Evolutionary conservation across 1,140 invertebrate genomes (phyloP), one percentile per base, ranked within the genome.

Genomic region (Drosophila tristis): DNA sequence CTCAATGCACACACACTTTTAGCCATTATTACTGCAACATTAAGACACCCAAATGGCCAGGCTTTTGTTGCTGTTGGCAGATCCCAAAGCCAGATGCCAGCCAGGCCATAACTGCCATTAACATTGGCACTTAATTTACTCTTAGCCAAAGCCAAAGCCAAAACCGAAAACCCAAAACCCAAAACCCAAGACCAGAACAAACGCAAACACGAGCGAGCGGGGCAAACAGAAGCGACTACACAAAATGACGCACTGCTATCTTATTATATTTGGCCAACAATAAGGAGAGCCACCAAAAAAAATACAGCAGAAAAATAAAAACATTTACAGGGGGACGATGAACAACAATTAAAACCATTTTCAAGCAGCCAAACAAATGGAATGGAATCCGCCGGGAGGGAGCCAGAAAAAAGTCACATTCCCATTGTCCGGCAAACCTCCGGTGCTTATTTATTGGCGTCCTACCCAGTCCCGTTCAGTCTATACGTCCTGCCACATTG

Each of bases 121-220:
- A 89, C 82, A 87, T 86, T 86, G 82, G 78, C 82, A 86, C 82
- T 86, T 87, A 87, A 86, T 86, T 87, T 86, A 89, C 82, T 87
- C 76, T 86, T 71, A 78, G 75, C 80, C 80, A 82, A 81, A 84
- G 75, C 31, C 31, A 35, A 35, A 35, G 3, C 80, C 80, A 82
- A 78, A 77, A 77, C 78, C 76, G 49, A 45, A 60, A 76, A 39
- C 35, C 35, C 11, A 80, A 76, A 81, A 87, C n/a, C n/a, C n/a
- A 45, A 60, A 76, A 39, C 35, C 35, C 11, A 80, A 76, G 78
- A 87, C 78, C 82, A 80, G 86, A 85, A 81, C 74, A 86, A 78
- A 85, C 68, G 57, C 68, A 73, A 73, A 62, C 66, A 73, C 31
- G 31, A 9, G 31, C 31, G 31, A 35, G 31, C 31, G 8, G 31